A percentile compares a stretch with the other conserved stretches of the same genome.
Evolutionary conservation across 2,797 vertebrate species (phyloP).

Genomic region (Alauda arvensis): DNA sequence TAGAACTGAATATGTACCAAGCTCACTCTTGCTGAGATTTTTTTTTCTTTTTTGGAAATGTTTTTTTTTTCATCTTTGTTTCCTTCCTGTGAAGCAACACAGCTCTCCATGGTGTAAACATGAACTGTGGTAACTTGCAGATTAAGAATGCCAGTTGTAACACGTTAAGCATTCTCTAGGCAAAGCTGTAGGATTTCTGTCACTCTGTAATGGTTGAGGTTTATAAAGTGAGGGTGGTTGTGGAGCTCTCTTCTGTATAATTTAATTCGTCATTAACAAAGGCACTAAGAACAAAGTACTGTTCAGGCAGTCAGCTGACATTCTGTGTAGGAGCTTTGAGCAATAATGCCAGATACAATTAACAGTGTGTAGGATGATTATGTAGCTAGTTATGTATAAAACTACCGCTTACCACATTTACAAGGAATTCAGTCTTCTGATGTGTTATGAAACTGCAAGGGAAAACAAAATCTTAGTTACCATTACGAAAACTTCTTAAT

Average conservation of each 20-base stretch:
- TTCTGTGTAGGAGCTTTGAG: slow-evolving; percentile 55
- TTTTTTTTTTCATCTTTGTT: neutral
- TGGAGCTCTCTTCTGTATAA: slow-evolving; percentile 13
- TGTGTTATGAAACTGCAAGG: slow-evolving; percentile 12
- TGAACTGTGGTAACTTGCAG: neutral
- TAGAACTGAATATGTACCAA: neutral
- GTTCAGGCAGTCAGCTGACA: slow-evolving; percentile 51
- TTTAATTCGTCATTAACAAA: slow-evolving; percentile 53
- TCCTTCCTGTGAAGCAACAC: neutral
- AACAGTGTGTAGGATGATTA: slow-evolving; percentile 66
- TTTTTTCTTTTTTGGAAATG: neutral
- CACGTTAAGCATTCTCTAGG: neutral
- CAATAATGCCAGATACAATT: slow-evolving; percentile 65
- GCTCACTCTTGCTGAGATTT: neutral
- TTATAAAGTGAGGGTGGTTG: slow-evolving; percentile 14
- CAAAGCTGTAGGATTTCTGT: neutral
- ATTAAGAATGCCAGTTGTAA: neutral
- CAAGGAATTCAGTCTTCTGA: slow-evolving; percentile 63
- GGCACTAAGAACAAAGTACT: slow-evolving; percentile 48
- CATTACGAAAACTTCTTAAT: neutral
- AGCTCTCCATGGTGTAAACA: neutral
- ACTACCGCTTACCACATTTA: slow-evolving; percentile 33
- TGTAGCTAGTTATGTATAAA: slow-evolving; percentile 53
- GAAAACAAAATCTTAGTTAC: slow-evolving; percentile 49
- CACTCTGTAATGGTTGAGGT: neutral